Evolutionary conservation across 2,888 invertebrate genomes (phyloP).

Genomic region (Melikaiella ostensackeni): DNA sequence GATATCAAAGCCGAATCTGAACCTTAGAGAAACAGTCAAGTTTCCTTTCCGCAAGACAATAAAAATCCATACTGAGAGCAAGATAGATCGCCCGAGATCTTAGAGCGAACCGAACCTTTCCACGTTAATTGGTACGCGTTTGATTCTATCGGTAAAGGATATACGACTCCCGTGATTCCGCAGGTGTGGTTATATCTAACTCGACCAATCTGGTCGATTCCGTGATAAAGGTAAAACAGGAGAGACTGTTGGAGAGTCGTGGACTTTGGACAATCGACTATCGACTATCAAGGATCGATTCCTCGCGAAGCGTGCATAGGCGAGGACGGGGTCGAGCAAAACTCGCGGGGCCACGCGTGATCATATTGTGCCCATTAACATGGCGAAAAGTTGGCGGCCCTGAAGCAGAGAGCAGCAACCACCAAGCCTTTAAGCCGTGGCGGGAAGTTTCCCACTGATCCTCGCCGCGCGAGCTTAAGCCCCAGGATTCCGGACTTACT

Average conservation of each 20-base stretch:
- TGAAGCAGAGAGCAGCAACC: constrained; percentile 73
- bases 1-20: constrained; percentile 50
- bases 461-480: constrained; percentile 66
- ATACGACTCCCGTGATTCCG: constrained; percentile 57
- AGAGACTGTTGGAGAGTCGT: constrained; percentile 8
- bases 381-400: constrained; percentile 73
- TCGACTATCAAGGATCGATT: constrained; percentile 15
- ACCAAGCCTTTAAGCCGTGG: constrained; percentile 77
- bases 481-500: constrained; percentile 77
- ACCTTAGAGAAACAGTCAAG: constrained; percentile 44
- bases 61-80: constrained; percentile 54
- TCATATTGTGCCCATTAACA: constrained; percentile 75
- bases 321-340: constrained; percentile 23
- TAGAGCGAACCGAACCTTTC: constrained; percentile 45
- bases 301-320: constrained; percentile 15
- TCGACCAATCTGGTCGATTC: constrained; percentile 29
- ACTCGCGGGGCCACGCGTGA: constrained; percentile 62
- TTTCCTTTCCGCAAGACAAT: constrained; percentile 50
- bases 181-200: constrained; percentile 47
- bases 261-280: constrained; percentile 11
- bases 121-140: constrained; percentile 66
- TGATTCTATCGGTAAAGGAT: constrained; percentile 64
- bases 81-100: constrained; percentile 48
- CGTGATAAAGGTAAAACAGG: constrained; percentile 15
- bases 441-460: constrained; percentile 77